Evolutionary conservation across 2,888 invertebrate genomes (phyloP), one percentile per base, ranked within the genome.

Genomic region (Macroteleia sp.): DNA sequence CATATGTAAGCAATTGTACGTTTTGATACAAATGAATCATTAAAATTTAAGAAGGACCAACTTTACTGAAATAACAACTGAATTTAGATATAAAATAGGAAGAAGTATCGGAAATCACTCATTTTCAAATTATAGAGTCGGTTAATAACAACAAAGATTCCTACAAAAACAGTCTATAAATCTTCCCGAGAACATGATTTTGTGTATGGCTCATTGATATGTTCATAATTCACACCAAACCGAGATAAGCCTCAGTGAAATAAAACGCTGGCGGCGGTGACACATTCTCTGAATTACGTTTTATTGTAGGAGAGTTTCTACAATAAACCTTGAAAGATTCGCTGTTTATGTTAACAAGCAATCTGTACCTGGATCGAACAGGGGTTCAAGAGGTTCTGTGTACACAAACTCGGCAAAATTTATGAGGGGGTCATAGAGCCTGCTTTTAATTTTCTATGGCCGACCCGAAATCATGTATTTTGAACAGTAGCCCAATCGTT

Each of bases 371-470:
- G 71, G 19, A 42, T 32, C 69, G 66, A 44, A 36, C 39, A 50
- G 52, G 57, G 69, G 39, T 48, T 50, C 62, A 41, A 74, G 41
- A 39, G 59, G 75, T 39, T 36, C 52, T 54, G 41, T 56, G 46
- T 44, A 50, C 39, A 48, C 64, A 54, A 32, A 17, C 36, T 12
- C 12, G 41, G 44, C 28, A 36, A 74, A 64, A 78, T 78, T 74
- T 74, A 78, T 74, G 77, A 73, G 17, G 54, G 59, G 64, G 67
- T 67, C 73, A 54, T 78, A 73, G 73, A 69, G 61, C 50, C 34
- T 54, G 69, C 52, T 69, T 69, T 69, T 56, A 73, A 62, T 78
- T 69, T 69, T 39, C 61, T 52, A 46, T 25, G 41, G 59, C 56
- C 57, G 44, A 41, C 57, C 30, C 34, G 48, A n/a, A 20, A 25